Base-by-base conservation (phyloP, 2,888 invertebrate genomes). In the Seira musarum region DNA sequence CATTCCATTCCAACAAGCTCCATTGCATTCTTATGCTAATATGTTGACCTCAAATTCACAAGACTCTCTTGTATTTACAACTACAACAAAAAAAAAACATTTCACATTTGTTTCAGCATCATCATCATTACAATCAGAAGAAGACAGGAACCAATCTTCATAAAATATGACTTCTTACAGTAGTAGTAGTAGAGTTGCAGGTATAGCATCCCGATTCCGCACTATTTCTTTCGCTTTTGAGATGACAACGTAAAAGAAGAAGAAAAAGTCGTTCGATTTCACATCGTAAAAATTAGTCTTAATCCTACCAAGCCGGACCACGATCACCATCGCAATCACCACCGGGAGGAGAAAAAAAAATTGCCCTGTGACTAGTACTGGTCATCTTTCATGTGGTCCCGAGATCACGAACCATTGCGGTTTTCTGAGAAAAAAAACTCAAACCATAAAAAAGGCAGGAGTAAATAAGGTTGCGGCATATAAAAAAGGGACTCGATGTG, bases 391-490 rank as follows among this genome's bases (percentile, higher is more conserved):
- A 49, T 49, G 49, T 49, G 49, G 49, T n/a, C 15, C 49, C 15
- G 49, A 49, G 49, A 49, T 49, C 49, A 49, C 49, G 49, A 49
- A 49, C 49, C 49, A 49, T 49, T 49, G 49, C 49, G 49, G 49
- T 49, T 49, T 49, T 49, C 49, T 13, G 49, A 49, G 40, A 40
- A 40, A 49, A 13, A 49, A 49, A 49, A 49, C 49, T 49, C 3
- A n/a, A 49, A 49, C 49, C 49, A 49, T 49, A 49, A 49, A 49
- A 49, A 49, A 13, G 13, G 49, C 30, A 30, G 49, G 49, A 49
- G 49, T 49, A 49, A 49, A 49, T 49, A 49, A 49, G 13, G 49
- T n/a, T 49, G 49, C 49, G 49, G 49, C 49, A 49, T 49, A 49
- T 49, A 49, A 49, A 49, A 30, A 49, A 49, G 49, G 3, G 49